phyloP scores from a whole-genome alignment of 2,113 vertebrate genomes.

The Nibea coibor region DNA sequence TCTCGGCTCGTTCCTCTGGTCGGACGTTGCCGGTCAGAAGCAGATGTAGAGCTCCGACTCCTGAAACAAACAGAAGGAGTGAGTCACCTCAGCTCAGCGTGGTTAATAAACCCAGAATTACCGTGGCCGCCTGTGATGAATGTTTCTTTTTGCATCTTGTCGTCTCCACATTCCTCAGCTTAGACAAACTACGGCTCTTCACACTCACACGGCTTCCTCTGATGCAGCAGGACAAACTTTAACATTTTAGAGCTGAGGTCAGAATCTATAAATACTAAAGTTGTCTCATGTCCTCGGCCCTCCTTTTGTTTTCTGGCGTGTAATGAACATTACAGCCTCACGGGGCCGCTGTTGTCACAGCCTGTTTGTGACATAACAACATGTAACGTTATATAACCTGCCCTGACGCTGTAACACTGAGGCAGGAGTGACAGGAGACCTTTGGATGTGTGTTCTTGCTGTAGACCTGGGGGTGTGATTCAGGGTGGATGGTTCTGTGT shows the following conservation, averaged over 20 bases:
- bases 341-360: conserved; percentile 8
- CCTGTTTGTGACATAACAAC: background rate
- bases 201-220: background rate
- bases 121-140: background rate
- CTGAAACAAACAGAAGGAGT: conserved; percentile 22
- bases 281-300: background rate
- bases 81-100: background rate
- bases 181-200: no score
- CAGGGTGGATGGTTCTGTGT: no score
- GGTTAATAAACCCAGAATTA: background rate
- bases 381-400: background rate
- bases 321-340: conserved; percentile 18
- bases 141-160: background rate
- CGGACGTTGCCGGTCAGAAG: conserved; percentile 31
- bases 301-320: background rate
- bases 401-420: no score
- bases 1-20: background rate
- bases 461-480: no score
- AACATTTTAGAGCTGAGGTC: background rate
- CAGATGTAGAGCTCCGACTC: conserved; percentile 80
- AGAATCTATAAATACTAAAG: background rate
- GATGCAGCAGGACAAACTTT: background rate
- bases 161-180: background rate
- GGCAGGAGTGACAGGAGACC: background rate
- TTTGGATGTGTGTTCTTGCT: background rate